phyloP scores from a whole-genome alignment of 2,113 vertebrate genomes.

The Nerophis lumbriciformis region DNA sequence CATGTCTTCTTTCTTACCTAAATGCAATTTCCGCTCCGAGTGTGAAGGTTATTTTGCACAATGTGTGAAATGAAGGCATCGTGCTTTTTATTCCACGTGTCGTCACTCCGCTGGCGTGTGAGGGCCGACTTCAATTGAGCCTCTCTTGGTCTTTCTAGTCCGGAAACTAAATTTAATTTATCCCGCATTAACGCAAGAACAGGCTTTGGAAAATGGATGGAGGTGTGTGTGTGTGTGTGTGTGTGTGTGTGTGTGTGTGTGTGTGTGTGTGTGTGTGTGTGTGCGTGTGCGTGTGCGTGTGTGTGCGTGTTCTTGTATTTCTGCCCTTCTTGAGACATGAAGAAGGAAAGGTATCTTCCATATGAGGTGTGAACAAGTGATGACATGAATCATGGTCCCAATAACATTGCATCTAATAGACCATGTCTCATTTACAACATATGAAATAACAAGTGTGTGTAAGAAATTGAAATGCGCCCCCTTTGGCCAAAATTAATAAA shows the following conservation, averaged over 20 bases:
- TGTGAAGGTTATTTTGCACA: slow-evolving; percentile 52
- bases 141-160: slow-evolving; percentile 52
- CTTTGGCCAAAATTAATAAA: too few species aligned
- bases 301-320: too few species aligned
- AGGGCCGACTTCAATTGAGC: slow-evolving; percentile 17
- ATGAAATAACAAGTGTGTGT: too few species aligned
- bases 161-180: slow-evolving; percentile 43
- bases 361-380: too few species aligned
- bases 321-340: too few species aligned
- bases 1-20: slow-evolving; percentile 38
- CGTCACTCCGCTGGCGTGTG: slow-evolving; percentile 12
- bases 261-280: too few species aligned
- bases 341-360: too few species aligned
- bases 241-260: not conserved
- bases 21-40: slow-evolving; percentile 43
- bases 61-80: slow-evolving; percentile 30
- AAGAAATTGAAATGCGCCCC: too few species aligned
- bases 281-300: too few species aligned
- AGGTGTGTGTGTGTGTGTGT: slow-evolving; percentile 11
- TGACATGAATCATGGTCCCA: too few species aligned
- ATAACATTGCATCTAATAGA: too few species aligned
- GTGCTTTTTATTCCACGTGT: slow-evolving; percentile 24
- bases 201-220: slow-evolving; percentile 29
- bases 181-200: slow-evolving; percentile 33
- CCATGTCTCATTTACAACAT: too few species aligned